Percentiles rank a stretch among this genome's conserved stretches.
These are phyloP conservation scores for Ceratina australensis DNA, from an alignment of 1,140 invertebrate species.

Conservation along the genomic window DNA sequence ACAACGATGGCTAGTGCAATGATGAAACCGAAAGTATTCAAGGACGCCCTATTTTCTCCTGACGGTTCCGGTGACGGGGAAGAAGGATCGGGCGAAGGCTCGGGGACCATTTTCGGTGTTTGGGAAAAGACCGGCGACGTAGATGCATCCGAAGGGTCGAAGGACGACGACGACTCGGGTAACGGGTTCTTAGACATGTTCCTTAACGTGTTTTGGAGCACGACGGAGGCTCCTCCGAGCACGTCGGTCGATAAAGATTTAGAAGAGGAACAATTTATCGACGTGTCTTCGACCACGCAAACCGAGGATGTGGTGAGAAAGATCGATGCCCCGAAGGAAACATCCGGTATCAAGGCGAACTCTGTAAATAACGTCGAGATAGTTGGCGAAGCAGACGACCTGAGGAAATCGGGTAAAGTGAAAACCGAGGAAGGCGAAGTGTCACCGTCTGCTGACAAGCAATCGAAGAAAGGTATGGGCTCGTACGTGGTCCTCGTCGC, in stretches of 20 bases:
- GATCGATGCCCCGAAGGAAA: not conserved
- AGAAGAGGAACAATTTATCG: slow-evolving; percentile 72
- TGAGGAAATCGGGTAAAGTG: slow-evolving; percentile 36
- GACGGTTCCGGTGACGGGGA: slow-evolving; percentile 71
- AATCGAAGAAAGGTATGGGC: slow-evolving; percentile 74
- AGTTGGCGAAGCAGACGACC: not conserved
- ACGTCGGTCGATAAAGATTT: slow-evolving; percentile 63
- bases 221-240: slow-evolving; percentile 51
- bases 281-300: slow-evolving; percentile 5
- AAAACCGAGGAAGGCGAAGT: slow-evolving; percentile 45
- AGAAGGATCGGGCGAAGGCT: slow-evolving; percentile 74
- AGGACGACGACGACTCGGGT: slow-evolving; percentile 28
- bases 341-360: not conserved
- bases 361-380: not conserved
- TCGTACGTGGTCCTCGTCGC: slow-evolving; percentile 73
- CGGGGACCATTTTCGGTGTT: slow-evolving; percentile 64
- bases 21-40: slow-evolving; percentile 19
- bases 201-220: slow-evolving; percentile 9
- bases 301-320: slow-evolving; percentile 4
- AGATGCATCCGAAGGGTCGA: not conserved
- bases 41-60: slow-evolving; percentile 42
- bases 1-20: slow-evolving; percentile 3
- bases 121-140: slow-evolving; percentile 37
- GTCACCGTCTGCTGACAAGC: slow-evolving; percentile 55
- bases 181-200: slow-evolving; percentile 51